Base-by-base conservation (phyloP, 2,797 vertebrate genomes). In the Rhynchonycteris naso region DNA sequence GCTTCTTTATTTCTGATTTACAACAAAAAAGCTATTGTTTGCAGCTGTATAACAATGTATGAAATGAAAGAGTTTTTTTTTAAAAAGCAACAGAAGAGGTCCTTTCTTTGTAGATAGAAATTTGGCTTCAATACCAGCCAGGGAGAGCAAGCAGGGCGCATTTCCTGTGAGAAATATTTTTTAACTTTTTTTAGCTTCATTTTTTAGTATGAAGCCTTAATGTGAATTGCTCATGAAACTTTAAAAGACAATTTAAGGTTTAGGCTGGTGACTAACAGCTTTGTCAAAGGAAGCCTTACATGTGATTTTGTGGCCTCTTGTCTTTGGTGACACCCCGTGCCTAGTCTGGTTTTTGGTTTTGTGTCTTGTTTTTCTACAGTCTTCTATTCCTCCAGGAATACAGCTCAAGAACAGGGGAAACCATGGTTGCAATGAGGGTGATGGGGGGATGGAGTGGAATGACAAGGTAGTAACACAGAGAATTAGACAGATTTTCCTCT, bases 1-100 rank as follows among this genome's bases (percentile, higher is more conserved):
- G 89, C 94, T 98, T 94, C 96, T 97, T 69, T 95, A 78, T 95
- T 96, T 97, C 86, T 92, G 89, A 89, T 43, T 0, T 15, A 98
- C 97, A 98, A 78, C 10, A 66, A 33, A 98, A 97, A 97, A 93
- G 38, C 96, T 97, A 98, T 98, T 98, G 98, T 98, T 98, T 96
- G 47, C 63, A 97, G 80, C 66, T 91, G 93, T 97, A 97, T 97
- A 97, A 97, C 94, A 96, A 96, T 97, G 89, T 96, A 96, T 87
- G 86, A 35, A 58, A 47, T 96, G 94, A 98, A 97, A 89, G 18
- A 24, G 59, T 43, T 43, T 43, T 43, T 43, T 43, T 4, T 43
- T 43, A 6, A 6, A 96, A 97, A 95, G 52, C 61, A 92, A 81
- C 78, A 97, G 93, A 97, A 95, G 97, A 98, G 96, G 94, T 96